These are phyloP conservation scores for Scaptomyza cyrtandrae DNA, from an alignment of 2,888 invertebrate species.

Conservation along the genomic window DNA sequence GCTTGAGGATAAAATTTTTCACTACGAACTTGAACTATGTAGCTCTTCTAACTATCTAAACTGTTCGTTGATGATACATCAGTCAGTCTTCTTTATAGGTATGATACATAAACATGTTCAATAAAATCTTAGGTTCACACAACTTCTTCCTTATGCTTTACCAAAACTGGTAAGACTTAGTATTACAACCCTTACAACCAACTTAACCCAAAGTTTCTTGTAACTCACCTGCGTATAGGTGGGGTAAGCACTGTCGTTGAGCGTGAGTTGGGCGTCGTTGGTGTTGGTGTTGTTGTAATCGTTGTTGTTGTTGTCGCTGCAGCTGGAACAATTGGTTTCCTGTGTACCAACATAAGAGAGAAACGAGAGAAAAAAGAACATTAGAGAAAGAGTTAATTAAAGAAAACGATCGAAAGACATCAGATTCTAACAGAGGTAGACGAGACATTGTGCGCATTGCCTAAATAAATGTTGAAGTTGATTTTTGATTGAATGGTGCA, in stretches of 20 bases:
- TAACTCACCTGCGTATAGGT: conserved; percentile 85
- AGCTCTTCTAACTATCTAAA: too few relatives aligned
- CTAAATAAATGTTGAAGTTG: conserved; percentile 49
- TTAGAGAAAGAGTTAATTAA: conserved; percentile 38
- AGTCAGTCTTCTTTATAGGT: not conserved
- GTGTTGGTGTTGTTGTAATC: conserved; percentile 60
- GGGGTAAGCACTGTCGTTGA: conserved; percentile 80
- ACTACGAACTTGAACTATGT: too few relatives aligned
- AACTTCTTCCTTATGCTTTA: too few relatives aligned
- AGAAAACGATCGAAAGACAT: not conserved
- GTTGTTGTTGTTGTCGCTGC: conserved; percentile 68
- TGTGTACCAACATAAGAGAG: conserved; percentile 45
- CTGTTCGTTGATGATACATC: not conserved
- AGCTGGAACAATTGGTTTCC: conserved; percentile 83
- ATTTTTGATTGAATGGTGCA: conserved; percentile 47
- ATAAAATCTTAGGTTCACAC: too few relatives aligned
- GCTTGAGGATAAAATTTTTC: too few relatives aligned
- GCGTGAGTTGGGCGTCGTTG: conserved; percentile 66
- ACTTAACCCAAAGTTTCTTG: not conserved
- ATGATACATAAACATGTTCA: too few relatives aligned
- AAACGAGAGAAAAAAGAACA: conserved; percentile 11
- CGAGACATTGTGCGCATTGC: conserved; percentile 61
- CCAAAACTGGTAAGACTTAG: too few relatives aligned
- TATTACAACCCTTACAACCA: not conserved
- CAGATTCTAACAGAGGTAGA: conserved; percentile 47